A percentile compares a stretch with the other conserved stretches of the same genome.
These are phyloP conservation scores for Ectropis crepuscularia DNA, from an alignment of 2,888 invertebrate genomes.

Conservation along the genomic window DNA sequence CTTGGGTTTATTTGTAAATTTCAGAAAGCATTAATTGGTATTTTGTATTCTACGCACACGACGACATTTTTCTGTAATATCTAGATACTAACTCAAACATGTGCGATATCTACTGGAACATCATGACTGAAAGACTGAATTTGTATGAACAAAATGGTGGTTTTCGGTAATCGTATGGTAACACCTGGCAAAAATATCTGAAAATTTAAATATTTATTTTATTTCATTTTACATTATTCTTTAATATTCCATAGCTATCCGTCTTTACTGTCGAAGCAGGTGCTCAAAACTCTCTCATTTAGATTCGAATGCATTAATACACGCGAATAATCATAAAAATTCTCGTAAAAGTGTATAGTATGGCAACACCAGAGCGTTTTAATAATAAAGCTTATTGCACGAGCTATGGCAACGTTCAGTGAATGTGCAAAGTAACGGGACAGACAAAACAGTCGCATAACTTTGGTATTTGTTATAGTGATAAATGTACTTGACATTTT, in stretches of 20 bases:
- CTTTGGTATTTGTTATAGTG: background rate
- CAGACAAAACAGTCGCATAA: conserved; percentile 13
- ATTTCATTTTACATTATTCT: conserved; percentile 3
- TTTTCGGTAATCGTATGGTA: too few relatives aligned
- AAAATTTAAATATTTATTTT: background rate
- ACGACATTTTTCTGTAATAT: too few relatives aligned
- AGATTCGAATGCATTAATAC: conserved; percentile 42
- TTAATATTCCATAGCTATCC: conserved; percentile 1
- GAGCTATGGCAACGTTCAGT: conserved; percentile 35
- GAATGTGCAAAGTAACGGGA: conserved; percentile 28
- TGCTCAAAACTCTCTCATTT: conserved; percentile 28
- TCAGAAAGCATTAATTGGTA: too few relatives aligned
- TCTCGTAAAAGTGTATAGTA: conserved; percentile 43
- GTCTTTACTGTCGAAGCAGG: conserved; percentile 17
- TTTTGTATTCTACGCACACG: too few relatives aligned
- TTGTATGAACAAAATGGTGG: too few relatives aligned
- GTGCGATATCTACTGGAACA: too few relatives aligned
- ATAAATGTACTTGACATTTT: too few relatives aligned
- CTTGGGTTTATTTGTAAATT: too few relatives aligned
- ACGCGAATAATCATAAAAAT: conserved; percentile 41
- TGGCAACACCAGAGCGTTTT: conserved; percentile 38
- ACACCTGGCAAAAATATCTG: background rate
- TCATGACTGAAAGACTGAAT: too few relatives aligned
- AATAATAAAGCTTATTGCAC: conserved; percentile 43
- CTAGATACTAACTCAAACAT: too few relatives aligned